phyloP scores from a whole-genome alignment of 2,113 vertebrate species.

The Isurus oxyrinchus region DNA sequence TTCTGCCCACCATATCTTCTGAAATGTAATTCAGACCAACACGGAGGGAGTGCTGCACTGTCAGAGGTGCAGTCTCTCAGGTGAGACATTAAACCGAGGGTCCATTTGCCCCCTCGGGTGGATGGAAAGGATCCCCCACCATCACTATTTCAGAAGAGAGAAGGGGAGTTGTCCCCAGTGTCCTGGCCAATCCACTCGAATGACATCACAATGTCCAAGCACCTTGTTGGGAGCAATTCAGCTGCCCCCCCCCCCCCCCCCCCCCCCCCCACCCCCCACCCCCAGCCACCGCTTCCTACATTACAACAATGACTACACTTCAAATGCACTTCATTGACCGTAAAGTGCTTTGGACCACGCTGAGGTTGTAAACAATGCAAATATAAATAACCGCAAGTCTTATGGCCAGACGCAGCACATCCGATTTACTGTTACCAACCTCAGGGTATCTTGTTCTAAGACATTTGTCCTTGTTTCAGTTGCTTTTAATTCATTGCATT shows the following conservation, averaged over 20 bases:
- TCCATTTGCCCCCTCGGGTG: not conserved
- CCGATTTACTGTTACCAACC: not conserved
- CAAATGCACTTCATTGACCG: not conserved
- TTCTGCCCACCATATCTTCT: not conserved
- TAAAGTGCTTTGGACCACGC: too few species aligned
- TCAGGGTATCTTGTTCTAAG: not conserved
- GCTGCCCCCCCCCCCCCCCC: too few species aligned
- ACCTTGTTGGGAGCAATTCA: too few species aligned
- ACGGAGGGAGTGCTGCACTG: too few species aligned
- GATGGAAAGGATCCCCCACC: not conserved
- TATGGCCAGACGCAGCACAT: not conserved
- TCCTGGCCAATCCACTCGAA: not conserved
- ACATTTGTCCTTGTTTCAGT: not conserved
- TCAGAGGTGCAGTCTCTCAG: too few species aligned
- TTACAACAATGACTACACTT: not conserved
- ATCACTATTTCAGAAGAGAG: not conserved
- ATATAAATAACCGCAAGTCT: not conserved
- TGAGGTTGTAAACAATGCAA: not conserved
- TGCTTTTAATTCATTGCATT: not conserved
- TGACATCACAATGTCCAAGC: too few species aligned
- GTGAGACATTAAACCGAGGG: too few species aligned
- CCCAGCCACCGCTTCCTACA: not conserved
- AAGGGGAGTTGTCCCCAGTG: too few species aligned
- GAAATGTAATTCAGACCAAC: not conserved
- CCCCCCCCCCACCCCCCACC: too few species aligned